phyloP scores from a whole-genome alignment of 2,113 vertebrate species.

The Lagopus muta region DNA sequence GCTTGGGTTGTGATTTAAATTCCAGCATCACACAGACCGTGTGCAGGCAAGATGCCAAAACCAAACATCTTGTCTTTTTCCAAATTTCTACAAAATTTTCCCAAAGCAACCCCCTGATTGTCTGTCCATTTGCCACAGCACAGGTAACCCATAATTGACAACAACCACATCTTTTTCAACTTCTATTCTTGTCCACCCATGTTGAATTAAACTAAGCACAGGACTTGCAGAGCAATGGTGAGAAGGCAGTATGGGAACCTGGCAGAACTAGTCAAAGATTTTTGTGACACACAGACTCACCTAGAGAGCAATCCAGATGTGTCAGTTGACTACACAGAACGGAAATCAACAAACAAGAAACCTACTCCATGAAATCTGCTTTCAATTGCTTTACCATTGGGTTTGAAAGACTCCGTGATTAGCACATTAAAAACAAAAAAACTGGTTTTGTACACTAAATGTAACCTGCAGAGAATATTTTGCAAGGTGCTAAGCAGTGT shows the following conservation, averaged over 20 bases:
- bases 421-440: neutral
- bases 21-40: neutral
- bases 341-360: neutral
- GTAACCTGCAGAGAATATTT: neutral
- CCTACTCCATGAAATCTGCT: neutral
- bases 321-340: neutral
- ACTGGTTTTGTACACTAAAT: neutral
- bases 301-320: neutral
- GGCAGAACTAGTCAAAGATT: neutral
- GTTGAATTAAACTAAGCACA: fast-evolving
- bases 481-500: neutral
- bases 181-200: neutral
- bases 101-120: neutral
- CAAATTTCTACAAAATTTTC: neutral
- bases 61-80: neutral
- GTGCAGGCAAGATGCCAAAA: neutral
- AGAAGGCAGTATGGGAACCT: neutral
- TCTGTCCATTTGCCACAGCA: neutral
- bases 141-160: neutral
- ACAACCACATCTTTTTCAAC: neutral
- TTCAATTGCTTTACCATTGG: neutral
- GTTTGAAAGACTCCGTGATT: neutral
- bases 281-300: neutral
- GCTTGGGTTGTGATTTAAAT: neutral
- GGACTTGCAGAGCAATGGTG: neutral